Evolutionary conservation across 2,888 invertebrate genomes (phyloP), one percentile per base, ranked within the genome.

Genomic region (Metacarcinus magister): DNA sequence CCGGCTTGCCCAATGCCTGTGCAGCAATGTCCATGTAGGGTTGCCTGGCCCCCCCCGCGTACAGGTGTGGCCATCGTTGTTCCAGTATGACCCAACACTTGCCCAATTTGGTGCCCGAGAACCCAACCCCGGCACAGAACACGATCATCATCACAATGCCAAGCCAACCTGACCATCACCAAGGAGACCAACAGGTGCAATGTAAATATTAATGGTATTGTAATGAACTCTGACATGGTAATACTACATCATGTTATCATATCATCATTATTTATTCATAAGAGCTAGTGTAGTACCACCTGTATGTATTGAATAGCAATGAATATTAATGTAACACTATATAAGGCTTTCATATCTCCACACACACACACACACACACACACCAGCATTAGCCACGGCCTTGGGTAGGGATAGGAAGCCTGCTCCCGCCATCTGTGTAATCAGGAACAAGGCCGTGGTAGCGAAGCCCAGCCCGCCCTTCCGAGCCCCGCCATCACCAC

Each of bases 31-130:
- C 97, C 96, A 96, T 96, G 75, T 97, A 97, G 16, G 97, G 96
- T 23, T 96, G 96, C 3, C 96, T 48, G 10, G 89, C 92, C 1
- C 60, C 46, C 0, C 44, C 46, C n/a, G 10, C n/a, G 87, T 96
- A 96, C 97, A 98, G 98, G 97, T 98, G 98, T 0, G 98, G 98
- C 97, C 98, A 98, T 0, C 98, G 97, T 94, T 98, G 98, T 97
- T 98, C 98, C 44, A 98, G 97, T 92, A 98, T 98, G 67, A 98
- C 98, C 98, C 98, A 98, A 97, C 98, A 98, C 97, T 98, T 98
- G 0, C 98, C 98, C 4, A 98, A 98, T 60, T 98, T 98, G 96
- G 98, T 98, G 19, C 98, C 98, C 92, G 98, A 98, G 97, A 98
- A 98, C 0, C 98, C 98, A 0, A 98, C 98, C 94, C 98, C 98